phyloP scores from a whole-genome alignment of 2,113 vertebrate genomes.

The Microtus oregoni region DNA sequence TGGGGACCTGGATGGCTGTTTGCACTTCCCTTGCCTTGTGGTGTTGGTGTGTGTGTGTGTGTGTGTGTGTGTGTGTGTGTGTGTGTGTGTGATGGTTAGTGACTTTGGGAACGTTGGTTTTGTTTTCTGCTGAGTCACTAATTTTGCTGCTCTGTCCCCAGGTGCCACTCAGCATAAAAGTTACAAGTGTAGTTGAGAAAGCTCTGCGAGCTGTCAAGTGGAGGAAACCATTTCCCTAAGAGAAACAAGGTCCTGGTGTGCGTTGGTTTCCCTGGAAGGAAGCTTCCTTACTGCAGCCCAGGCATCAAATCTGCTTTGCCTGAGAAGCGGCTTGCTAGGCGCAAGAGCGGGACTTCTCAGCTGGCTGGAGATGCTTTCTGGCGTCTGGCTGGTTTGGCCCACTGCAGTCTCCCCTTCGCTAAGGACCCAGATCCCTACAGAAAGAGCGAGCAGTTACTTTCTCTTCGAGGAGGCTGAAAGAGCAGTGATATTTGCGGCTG shows the following conservation, averaged over 20 bases:
- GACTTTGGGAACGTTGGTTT: neutral
- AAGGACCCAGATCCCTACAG: slow-evolving; percentile 50
- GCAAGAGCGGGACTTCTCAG: neutral
- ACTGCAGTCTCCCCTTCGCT: neutral
- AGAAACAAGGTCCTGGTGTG: slow-evolving; percentile 2
- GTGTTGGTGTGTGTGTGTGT: too few species aligned
- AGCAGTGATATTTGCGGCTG: slow-evolving; percentile 53
- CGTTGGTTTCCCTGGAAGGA: neutral
- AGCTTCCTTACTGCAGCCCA: neutral
- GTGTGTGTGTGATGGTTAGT: neutral
- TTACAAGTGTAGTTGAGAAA: slow-evolving; percentile 58
- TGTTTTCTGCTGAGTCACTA: slow-evolving; percentile 77
- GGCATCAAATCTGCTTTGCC: slow-evolving; percentile 4
- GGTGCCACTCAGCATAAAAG: slow-evolving; percentile 68
- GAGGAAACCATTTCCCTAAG: slow-evolving; percentile 54
- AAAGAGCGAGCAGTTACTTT: slow-evolving; percentile 70
- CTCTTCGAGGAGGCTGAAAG: slow-evolving; percentile 59
- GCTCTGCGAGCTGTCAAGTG: neutral
- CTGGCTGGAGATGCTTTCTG: slow-evolving; percentile 15
- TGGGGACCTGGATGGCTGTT: too few species aligned
- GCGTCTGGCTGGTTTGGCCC: slow-evolving; percentile 41
- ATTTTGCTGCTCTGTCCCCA: slow-evolving; percentile 51
- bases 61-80: neutral
- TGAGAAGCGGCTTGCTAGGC: neutral
- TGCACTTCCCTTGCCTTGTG: neutral